These are phyloP conservation scores for Esperia sulphurella DNA, from an alignment of 2,888 invertebrate genomes.

Conservation along the genomic window DNA sequence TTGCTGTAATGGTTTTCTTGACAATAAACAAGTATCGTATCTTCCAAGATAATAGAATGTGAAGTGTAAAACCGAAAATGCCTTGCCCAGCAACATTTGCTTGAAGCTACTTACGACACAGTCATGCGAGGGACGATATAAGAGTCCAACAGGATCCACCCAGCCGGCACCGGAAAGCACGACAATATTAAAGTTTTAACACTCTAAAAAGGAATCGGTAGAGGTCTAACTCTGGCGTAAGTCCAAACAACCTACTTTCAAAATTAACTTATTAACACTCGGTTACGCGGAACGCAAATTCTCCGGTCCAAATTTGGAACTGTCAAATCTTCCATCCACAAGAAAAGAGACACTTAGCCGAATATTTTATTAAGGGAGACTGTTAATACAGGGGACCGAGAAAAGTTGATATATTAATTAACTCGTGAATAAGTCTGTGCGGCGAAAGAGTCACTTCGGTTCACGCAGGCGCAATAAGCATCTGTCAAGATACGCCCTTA, in stretches of 20 bases:
- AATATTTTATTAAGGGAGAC: constrained; percentile 70
- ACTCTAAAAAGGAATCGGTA: not conserved
- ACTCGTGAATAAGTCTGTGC: constrained; percentile 73
- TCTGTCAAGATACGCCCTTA: constrained; percentile 57
- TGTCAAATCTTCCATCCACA: not conserved
- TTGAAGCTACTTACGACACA: too few species aligned
- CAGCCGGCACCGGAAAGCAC: too few species aligned
- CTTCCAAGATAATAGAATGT: too few species aligned
- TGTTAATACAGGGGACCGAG: constrained; percentile 61
- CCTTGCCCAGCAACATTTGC: too few species aligned
- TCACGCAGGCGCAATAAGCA: constrained; percentile 65
- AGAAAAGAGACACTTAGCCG: constrained; percentile 34
- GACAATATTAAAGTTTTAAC: too few species aligned
- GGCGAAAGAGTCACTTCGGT: constrained; percentile 69
- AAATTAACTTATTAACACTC: constrained; percentile 42
- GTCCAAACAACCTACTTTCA: constrained; percentile 8
- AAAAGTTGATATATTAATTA: constrained; percentile 79
- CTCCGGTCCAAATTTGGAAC: constrained; percentile 7
- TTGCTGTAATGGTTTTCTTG: too few species aligned
- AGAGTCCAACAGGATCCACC: too few species aligned
- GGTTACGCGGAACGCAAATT: constrained; percentile 21
- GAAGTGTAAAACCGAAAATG: too few species aligned
- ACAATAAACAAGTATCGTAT: too few species aligned
- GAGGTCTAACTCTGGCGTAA: not conserved
- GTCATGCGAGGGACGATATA: too few species aligned